A percentile compares a stretch with the other conserved stretches of the same genome.
Evolutionary conservation across 2,888 invertebrate species (phyloP).

Genomic region (Tetramorium bicarinatum): DNA sequence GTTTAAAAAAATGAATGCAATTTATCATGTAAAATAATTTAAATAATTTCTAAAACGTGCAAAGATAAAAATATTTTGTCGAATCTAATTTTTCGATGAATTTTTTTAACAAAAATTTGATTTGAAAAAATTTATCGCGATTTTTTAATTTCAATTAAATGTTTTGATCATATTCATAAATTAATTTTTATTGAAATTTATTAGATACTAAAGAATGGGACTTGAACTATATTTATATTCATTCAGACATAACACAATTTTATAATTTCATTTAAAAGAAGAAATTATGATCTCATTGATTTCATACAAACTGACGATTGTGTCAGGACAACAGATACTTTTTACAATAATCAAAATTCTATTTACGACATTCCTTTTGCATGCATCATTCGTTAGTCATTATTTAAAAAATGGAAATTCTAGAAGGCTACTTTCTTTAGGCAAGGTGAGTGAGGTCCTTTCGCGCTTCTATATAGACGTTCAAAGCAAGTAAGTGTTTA

Average conservation of each 20-base stretch:
- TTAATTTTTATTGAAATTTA: slow-evolving; percentile 18
- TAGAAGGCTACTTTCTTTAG: slow-evolving; percentile 57
- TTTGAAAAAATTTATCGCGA: neutral
- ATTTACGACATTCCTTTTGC: neutral
- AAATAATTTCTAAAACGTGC: neutral
- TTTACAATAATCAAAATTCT: neutral
- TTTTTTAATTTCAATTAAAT: slow-evolving; percentile 8
- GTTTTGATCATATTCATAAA: neutral
- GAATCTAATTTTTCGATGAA: neutral
- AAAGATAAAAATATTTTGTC: neutral
- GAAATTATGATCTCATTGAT: neutral
- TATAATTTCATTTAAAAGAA: slow-evolving; percentile 25
- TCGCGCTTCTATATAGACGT: slow-evolving; percentile 50
- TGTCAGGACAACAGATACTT: neutral
- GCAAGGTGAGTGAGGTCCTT: slow-evolving; percentile 28
- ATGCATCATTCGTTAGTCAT: slow-evolving; percentile 52
- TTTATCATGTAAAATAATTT: slow-evolving; percentile 3
- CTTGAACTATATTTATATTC: neutral
- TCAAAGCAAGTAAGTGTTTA: slow-evolving; percentile 61
- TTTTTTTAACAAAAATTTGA: slow-evolving; percentile 2
- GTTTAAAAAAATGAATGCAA: neutral
- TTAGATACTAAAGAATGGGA: neutral
- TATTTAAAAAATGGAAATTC: slow-evolving; percentile 53
- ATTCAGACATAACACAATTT: neutral
- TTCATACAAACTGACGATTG: neutral